phyloP scores from a whole-genome alignment of 1,140 invertebrate species.

The Zaprionus taronus region DNA sequence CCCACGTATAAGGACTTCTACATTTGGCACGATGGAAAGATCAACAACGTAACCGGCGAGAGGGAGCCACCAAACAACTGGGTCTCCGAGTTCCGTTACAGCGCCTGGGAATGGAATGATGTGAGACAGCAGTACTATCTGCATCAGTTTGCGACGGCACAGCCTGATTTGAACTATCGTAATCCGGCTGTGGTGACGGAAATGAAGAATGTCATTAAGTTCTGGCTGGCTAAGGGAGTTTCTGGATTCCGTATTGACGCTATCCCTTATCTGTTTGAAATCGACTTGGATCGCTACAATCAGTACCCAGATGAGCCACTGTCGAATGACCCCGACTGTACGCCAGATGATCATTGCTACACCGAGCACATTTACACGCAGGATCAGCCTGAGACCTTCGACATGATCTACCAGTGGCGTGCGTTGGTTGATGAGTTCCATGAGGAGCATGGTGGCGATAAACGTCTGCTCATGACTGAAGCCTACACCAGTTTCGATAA shows the following conservation, averaged over 20 bases:
- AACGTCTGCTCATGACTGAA: slow-evolving; percentile 87
- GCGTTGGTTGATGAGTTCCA: slow-evolving; percentile 86
- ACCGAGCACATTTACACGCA: slow-evolving; percentile 88
- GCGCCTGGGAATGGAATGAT: slow-evolving; percentile 86
- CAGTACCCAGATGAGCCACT: slow-evolving; percentile 87
- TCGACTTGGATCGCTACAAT: slow-evolving; percentile 85
- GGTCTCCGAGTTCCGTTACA: slow-evolving; percentile 83
- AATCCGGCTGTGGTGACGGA: slow-evolving; percentile 86
- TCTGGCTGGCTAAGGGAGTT: slow-evolving; percentile 90
- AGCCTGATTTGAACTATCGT: slow-evolving; percentile 90
- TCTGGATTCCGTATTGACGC: slow-evolving; percentile 90
- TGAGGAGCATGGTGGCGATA: slow-evolving; percentile 84
- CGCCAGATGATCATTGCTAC: slow-evolving; percentile 85
- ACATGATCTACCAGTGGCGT: slow-evolving; percentile 87
- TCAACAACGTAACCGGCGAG: slow-evolving; percentile 71
- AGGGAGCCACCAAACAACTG: slow-evolving; percentile 86
- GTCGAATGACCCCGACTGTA: slow-evolving; percentile 71
- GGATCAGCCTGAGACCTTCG: slow-evolving; percentile 87
- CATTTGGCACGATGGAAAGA: slow-evolving; percentile 87
- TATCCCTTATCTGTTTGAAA: slow-evolving; percentile 87
- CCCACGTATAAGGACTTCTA: slow-evolving; percentile 89
- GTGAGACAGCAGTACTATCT: slow-evolving; percentile 86
- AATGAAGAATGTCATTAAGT: slow-evolving; percentile 88
- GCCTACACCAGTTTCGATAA: slow-evolving; percentile 86
- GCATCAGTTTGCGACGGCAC: slow-evolving; percentile 87